Percentiles rank a stretch among this genome's conserved stretches.
These are phyloP conservation scores for Pipra filicauda DNA, from an alignment of 2,113 vertebrate genomes.

Conservation along the genomic window DNA sequence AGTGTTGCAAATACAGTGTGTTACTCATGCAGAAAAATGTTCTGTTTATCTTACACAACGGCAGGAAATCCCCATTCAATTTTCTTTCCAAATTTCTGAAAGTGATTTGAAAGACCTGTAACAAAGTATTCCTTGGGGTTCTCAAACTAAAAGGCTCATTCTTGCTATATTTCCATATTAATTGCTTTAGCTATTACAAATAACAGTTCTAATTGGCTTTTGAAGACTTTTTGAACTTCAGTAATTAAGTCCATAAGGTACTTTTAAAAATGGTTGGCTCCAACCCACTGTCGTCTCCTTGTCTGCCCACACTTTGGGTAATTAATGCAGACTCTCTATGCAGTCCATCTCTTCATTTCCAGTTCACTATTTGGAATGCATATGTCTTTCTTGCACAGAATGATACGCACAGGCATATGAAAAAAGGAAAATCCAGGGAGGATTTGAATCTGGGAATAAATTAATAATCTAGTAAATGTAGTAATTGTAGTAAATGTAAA, in stretches of 20 bases:
- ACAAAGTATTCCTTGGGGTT: slow-evolving; percentile 63
- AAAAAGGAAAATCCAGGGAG: neutral
- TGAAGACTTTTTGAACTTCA: slow-evolving; percentile 61
- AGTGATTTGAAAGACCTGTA: slow-evolving; percentile 63
- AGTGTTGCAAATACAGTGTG: neutral
- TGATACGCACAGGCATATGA: neutral
- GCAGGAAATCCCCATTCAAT: slow-evolving; percentile 65
- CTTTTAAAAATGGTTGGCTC: slow-evolving; percentile 32
- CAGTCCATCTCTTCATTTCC: slow-evolving; percentile 28
- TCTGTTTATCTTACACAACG: slow-evolving; percentile 69
- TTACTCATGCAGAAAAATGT: slow-evolving; percentile 21
- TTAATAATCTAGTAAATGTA: neutral
- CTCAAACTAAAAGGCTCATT: slow-evolving; percentile 21
- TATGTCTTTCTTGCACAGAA: neutral
- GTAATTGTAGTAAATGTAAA: too few species aligned
- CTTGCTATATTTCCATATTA: slow-evolving; percentile 65
- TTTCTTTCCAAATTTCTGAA: slow-evolving; percentile 65
- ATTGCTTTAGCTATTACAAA: slow-evolving; percentile 64
- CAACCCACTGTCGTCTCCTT: slow-evolving; percentile 32
- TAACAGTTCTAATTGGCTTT: slow-evolving; percentile 62
- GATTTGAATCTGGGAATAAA: neutral
- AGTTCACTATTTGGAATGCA: neutral
- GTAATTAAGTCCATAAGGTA: slow-evolving; percentile 64
- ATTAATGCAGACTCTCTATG: slow-evolving; percentile 27
- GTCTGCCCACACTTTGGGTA: slow-evolving; percentile 48